Conservation (phyloP, 2,797 vertebrate species). For the Hypotaenidia philippensis region DNA sequence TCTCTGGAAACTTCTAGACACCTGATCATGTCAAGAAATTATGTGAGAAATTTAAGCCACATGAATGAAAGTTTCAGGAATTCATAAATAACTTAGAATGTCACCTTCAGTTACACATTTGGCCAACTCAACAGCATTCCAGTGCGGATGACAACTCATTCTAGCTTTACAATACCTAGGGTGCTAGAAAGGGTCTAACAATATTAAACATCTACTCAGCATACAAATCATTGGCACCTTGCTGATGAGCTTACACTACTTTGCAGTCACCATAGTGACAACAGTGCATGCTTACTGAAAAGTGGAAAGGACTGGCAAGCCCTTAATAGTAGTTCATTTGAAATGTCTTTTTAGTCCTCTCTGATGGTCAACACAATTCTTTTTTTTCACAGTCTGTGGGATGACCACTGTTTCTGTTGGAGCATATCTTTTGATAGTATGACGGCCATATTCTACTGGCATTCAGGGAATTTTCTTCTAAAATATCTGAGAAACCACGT, state of each 20-base stretch:
- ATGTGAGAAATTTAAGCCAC: neutral
- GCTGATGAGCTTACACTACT: neutral
- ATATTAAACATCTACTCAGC: neutral
- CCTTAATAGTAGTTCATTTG: neutral
- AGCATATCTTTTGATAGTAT: neutral
- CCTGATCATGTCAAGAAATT: neutral
- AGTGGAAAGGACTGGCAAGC: neutral
- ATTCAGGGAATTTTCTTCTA: neutral
- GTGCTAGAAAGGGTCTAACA: neutral
- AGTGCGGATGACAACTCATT: neutral
- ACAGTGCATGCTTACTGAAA: neutral
- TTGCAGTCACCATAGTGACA: neutral
- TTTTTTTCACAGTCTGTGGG: neutral
- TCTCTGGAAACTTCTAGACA: neutral
- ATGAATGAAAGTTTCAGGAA: neutral
- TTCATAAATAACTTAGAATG: neutral
- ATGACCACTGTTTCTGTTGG: neutral
- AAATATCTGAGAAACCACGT: neutral
- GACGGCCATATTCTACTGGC: neutral
- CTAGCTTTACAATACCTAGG: neutral
- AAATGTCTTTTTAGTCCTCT: neutral
- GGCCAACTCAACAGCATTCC: neutral
- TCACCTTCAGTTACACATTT: neutral
- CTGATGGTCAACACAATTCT: neutral
- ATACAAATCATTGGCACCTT: neutral